Conservation (phyloP, 2,888 invertebrate genomes). For the Cheilosia vernalis region DNA sequence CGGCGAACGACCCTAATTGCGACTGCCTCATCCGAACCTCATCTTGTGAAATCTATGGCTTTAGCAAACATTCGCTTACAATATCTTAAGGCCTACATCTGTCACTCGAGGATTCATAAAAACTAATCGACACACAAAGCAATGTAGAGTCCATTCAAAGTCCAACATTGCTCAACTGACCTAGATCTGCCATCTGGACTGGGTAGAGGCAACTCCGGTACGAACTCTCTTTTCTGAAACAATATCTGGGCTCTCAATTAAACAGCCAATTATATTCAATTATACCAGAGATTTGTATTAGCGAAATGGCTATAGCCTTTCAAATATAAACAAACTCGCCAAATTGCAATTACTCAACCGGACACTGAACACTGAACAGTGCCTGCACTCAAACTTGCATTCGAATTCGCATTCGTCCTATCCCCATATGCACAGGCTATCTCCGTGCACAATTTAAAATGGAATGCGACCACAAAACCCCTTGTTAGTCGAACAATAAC, state of each 20-base stretch:
- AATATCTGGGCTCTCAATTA: conserved; percentile 56
- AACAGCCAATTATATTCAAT: conserved; percentile 61
- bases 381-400: neutral
- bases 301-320: conserved; percentile 9
- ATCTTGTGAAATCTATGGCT: too few species aligned
- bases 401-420: neutral
- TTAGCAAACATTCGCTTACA: too few species aligned
- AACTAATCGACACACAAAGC: too few species aligned
- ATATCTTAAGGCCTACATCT: too few species aligned
- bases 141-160: too few species aligned
- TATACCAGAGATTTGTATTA: conserved; percentile 60
- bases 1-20: too few species aligned
- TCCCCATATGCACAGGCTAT: neutral
- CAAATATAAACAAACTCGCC: conserved; percentile 52
- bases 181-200: neutral
- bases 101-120: too few species aligned
- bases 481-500: conserved; percentile 28
- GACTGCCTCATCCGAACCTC: too few species aligned
- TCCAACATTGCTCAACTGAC: neutral
- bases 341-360: conserved; percentile 48
- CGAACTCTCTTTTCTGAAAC: conserved; percentile 8
- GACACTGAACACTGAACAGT: neutral
- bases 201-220: neutral
- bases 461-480: conserved; percentile 44
- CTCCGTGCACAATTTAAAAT: neutral